Evolutionary conservation across 2,113 vertebrate species (phyloP), one percentile per base, ranked within the genome.

Genomic region (Seriola dumerili): DNA sequence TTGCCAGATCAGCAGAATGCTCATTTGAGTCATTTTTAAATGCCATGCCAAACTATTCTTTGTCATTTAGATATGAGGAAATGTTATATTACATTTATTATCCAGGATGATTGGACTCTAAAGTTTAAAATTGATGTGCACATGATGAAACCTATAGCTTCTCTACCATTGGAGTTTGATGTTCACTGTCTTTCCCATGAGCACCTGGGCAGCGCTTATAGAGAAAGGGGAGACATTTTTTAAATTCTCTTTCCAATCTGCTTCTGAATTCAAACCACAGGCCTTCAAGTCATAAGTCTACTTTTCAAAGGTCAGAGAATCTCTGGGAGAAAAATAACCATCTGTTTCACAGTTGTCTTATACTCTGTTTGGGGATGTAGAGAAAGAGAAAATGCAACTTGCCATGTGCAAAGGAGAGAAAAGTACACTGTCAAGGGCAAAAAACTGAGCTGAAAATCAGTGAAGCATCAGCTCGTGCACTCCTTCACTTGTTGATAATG

Each of bases 251-350:
- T 84, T 63, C 48, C 68, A 73, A 61, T 68, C 64, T 82, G 69
- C 46, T 72, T 75, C 59, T 78, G 71, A 80, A 85, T 80, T 90
- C 61, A 81, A 76, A 85, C 68, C 40, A 46, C 32, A 57, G 73
- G 66, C 78, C 81, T 88, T 74, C 67, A 73, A 86, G 80, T 80
- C 86, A 86, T 57, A 81, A 73, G 52, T 76, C 59, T 59, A 9
- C 36, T 70, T 86, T 78, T 76, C 75, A 89, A 88, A 88, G 92
- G 89, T 91, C 81, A 85, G 57, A 77, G 68, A 77, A 76, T 78
- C 42, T 78, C 55, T 25, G 29, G 75, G 48, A 88, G 79, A 81
- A 89, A 86, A 89, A 86, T 76, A 85, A 81, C 83, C 87, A 85
- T 89, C 77, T 87, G 80, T 80, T 91, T 86, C 83, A 71, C 83